phyloP scores from a whole-genome alignment of 2,888 invertebrate genomes.

The Microplitis manilae region DNA sequence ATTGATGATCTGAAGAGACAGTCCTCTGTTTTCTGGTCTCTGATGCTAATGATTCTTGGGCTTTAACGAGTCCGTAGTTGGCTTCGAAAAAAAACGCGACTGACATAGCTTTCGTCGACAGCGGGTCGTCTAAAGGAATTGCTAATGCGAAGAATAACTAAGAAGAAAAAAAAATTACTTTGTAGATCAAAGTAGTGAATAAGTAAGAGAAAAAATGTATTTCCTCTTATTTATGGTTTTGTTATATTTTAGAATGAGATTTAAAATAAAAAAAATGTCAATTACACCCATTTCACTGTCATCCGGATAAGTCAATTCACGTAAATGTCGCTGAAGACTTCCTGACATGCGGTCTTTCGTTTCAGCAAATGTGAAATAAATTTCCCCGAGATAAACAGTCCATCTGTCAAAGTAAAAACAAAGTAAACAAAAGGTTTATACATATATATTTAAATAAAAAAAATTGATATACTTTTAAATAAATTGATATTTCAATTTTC shows the following conservation, averaged over 20 bases:
- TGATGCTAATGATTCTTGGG: conserved; percentile 60
- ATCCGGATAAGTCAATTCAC: conserved; percentile 59
- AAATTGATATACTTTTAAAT: too few relatives aligned
- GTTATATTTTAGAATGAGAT: not conserved
- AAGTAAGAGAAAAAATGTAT: conserved; percentile 14
- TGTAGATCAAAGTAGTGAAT: not conserved
- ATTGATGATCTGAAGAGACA: conserved; percentile 46
- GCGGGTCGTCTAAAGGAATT: conserved; percentile 78
- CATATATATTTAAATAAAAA: too few relatives aligned
- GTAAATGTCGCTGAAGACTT: conserved; percentile 54
- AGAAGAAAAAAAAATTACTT: conserved; percentile 51
- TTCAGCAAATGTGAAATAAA: conserved; percentile 3
- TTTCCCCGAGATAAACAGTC: conserved; percentile 20
- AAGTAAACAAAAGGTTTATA: not conserved
- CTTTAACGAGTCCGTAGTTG: conserved; percentile 74
- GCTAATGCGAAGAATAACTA: conserved; percentile 81
- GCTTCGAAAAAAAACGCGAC: conserved; percentile 83
- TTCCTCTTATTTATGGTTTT: not conserved
- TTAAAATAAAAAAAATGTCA: conserved; percentile 31
- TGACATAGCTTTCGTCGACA: conserved; percentile 77
- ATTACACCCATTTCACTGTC: conserved; percentile 63
- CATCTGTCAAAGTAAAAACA: conserved; percentile 4
- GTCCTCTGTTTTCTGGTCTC: conserved; percentile 43
- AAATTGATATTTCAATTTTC: not conserved
- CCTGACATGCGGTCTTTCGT: conserved; percentile 47